These are phyloP conservation scores for Euwallacea fornicatus DNA, from an alignment of 1,140 invertebrate species.

Conservation along the genomic window DNA sequence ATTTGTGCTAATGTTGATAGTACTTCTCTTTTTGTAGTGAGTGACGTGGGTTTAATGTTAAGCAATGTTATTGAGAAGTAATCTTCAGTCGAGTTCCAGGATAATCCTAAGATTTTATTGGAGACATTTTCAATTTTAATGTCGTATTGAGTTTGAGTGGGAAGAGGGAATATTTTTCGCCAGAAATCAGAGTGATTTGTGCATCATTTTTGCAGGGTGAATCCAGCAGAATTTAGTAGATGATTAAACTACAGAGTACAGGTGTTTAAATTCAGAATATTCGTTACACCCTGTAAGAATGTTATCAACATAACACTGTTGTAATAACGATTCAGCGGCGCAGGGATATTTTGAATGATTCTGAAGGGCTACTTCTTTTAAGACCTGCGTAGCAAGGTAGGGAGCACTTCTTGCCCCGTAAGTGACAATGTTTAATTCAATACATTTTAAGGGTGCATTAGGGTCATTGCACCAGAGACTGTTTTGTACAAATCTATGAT, in stretches of 20 bases:
- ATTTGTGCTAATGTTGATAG: slow-evolving; percentile 1
- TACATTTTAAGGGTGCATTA: slow-evolving; percentile 35
- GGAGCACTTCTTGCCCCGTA: slow-evolving; percentile 49
- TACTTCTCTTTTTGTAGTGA: slow-evolving; percentile 9
- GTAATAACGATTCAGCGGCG: slow-evolving; percentile 29
- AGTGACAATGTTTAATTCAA: slow-evolving; percentile 49
- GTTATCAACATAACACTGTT: slow-evolving; percentile 50
- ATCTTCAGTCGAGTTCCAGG: not conserved
- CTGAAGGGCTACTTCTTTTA: slow-evolving; percentile 39
- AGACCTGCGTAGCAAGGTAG: slow-evolving; percentile 42
- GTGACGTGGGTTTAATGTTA: not conserved
- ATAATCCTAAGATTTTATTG: slow-evolving; percentile 6
- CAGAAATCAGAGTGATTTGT: not conserved
- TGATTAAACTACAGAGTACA: not conserved
- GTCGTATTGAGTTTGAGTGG: not conserved
- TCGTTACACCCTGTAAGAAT: slow-evolving; percentile 28
- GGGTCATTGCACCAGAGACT: slow-evolving; percentile 49
- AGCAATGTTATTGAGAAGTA: not conserved
- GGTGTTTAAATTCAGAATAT: not conserved
- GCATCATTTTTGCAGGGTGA: not conserved
- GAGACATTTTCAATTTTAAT: not conserved
- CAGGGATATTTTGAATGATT: slow-evolving; percentile 27
- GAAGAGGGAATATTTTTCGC: not conserved
- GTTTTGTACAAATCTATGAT: slow-evolving; percentile 47
- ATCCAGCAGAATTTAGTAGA: not conserved